Percentiles rank a stretch among this genome's conserved stretches.
Evolutionary conservation across 30 jellyfish, hydroid and myxozoan genomes (phyloP).

Genomic region (Turritopsis dohrnii): DNA sequence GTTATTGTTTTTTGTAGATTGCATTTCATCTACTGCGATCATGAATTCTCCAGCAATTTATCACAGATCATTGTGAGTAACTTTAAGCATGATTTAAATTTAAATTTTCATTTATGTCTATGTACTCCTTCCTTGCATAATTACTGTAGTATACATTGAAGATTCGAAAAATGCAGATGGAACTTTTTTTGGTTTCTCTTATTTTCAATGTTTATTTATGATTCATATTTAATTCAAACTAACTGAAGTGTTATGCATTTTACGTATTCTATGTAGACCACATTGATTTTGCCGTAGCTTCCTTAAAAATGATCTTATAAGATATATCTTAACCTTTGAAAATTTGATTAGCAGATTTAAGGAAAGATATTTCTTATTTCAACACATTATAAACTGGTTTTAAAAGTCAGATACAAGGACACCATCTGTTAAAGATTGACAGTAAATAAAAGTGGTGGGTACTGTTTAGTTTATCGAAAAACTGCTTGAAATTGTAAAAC

Average conservation of each 20-base stretch:
- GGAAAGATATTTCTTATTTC: not conserved
- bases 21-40: not conserved
- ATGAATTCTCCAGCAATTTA: not conserved
- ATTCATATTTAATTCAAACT: no score
- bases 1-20: not conserved
- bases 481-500: not conserved
- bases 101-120: not conserved
- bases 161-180: no score
- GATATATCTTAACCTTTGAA: not conserved
- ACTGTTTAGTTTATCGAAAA: not conserved
- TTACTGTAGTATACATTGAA: no score
- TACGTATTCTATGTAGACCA: no score
- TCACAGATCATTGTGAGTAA: not conserved
- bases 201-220: no score
- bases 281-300: no score
- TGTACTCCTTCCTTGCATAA: no score
- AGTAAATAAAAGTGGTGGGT: not conserved
- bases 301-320: not conserved
- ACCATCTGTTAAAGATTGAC: not conserved
- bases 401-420: not conserved
- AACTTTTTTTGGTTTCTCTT: no score
- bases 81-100: not conserved
- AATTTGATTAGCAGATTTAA: not conserved
- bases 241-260: no score
- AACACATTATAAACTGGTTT: not conserved